Conservation (phyloP, 53 echinoderm and acorn worm genomes). For the Arbacia lixula region DNA sequence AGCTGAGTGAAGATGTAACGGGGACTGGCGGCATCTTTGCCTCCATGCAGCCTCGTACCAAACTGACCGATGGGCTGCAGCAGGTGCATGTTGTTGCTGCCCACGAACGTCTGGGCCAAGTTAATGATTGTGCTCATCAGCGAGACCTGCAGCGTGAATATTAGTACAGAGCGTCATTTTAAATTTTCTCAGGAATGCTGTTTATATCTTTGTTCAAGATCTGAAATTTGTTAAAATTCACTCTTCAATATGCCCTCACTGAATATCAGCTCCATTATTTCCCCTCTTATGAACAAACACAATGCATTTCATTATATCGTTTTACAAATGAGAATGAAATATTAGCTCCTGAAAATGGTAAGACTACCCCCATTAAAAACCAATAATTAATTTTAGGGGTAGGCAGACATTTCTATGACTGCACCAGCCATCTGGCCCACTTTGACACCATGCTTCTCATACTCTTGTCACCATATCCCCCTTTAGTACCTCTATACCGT, state of each 20-base stretch:
- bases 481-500: background rate
- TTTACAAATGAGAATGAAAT: too few relatives aligned
- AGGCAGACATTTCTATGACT: conserved; percentile 89
- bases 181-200: too few relatives aligned
- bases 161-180: too few relatives aligned
- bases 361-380: too few relatives aligned
- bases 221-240: too few relatives aligned
- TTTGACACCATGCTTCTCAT: conserved; percentile 96
- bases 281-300: too few relatives aligned
- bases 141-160: conserved; percentile 78
- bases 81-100: conserved; percentile 97
- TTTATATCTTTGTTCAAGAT: too few relatives aligned
- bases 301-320: too few relatives aligned
- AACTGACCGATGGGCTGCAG: conserved; percentile 99
- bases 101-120: conserved; percentile 97
- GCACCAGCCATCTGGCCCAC: conserved; percentile 99
- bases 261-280: too few relatives aligned
- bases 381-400: conserved; percentile 94
- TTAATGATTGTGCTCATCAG: conserved; percentile 98
- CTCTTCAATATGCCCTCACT: too few relatives aligned
- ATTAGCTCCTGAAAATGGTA: too few relatives aligned
- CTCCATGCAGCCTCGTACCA: conserved; percentile 96
- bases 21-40: conserved; percentile 99
- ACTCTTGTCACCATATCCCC: conserved; percentile 66
- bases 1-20: conserved; percentile 99